phyloP scores from a whole-genome alignment of 2,797 vertebrate genomes.

The Smutsia gigantea region DNA sequence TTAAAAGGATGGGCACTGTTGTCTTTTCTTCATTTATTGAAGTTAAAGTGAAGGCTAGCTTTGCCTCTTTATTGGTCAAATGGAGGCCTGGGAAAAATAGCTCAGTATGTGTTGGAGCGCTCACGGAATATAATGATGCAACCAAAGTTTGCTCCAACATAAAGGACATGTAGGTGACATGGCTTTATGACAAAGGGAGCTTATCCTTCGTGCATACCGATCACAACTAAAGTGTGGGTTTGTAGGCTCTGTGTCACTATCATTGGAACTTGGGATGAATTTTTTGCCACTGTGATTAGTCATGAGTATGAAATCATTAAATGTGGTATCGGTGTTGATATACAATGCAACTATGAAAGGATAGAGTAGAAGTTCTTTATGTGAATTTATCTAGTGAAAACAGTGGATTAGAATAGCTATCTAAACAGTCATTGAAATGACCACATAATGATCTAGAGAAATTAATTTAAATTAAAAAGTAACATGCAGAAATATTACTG shows the following conservation, averaged over 20 bases:
- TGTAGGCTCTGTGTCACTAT: neutral
- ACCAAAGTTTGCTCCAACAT: neutral
- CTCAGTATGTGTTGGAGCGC: neutral
- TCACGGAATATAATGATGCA: neutral
- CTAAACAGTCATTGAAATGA: conserved; percentile 32
- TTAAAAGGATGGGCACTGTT: neutral
- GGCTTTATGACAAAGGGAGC: neutral
- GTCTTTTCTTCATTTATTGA: neutral
- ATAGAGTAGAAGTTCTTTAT: neutral
- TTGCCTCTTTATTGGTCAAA: conserved; percentile 42
- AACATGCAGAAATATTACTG: conserved; percentile 15
- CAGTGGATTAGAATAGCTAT: neutral
- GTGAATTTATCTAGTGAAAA: neutral
- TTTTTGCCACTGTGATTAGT: neutral
- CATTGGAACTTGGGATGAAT: neutral
- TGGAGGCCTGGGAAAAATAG: neutral
- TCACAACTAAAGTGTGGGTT: neutral
- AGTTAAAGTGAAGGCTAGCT: conserved; percentile 46
- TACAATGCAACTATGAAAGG: neutral
- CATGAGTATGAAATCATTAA: neutral
- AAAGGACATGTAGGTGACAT: neutral
- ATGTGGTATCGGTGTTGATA: neutral
- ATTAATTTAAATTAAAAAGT: conserved; percentile 58
- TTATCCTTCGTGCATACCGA: neutral
- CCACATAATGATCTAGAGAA: conserved; percentile 38